Evolutionary conservation across 2,113 vertebrate species (phyloP).

Genomic region (Brevimyrus niger): DNA sequence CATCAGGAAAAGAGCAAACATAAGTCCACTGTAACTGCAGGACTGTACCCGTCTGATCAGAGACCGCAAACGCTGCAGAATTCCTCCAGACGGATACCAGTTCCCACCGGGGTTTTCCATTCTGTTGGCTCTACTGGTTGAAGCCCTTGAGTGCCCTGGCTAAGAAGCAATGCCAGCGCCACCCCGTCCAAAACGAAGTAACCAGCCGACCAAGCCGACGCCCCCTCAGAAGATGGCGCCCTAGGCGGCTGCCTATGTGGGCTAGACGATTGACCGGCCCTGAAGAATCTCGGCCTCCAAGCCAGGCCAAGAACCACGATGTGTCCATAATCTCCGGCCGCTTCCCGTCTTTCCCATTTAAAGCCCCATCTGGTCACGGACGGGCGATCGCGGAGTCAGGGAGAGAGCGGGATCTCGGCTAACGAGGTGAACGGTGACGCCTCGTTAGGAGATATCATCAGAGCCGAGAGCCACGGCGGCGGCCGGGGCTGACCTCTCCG

Average conservation of each 20-base stretch:
- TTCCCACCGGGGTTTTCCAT: neutral
- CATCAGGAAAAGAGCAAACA: neutral
- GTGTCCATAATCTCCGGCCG: neutral
- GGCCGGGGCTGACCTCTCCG: conserved; percentile 3
- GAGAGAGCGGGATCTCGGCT: neutral
- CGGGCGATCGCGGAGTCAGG: neutral
- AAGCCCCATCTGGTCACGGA: neutral
- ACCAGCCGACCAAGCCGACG: neutral
- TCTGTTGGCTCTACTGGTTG: neutral
- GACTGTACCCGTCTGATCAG: neutral
- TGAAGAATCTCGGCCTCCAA: neutral
- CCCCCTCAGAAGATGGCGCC: neutral
- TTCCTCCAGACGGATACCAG: neutral
- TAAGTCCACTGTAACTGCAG: neutral
- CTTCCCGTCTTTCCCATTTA: neutral
- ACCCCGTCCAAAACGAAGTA: neutral
- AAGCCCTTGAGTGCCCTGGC: neutral
- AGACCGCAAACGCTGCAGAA: neutral
- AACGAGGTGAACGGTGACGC: neutral
- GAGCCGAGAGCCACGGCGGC: neutral
- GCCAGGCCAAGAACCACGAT: neutral
- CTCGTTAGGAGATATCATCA: neutral
- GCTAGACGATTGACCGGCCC: neutral
- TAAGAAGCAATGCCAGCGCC: neutral
- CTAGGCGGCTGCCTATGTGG: neutral